phyloP scores from a whole-genome alignment of 2,888 invertebrate species.

The Epinotia brunnichana region DNA sequence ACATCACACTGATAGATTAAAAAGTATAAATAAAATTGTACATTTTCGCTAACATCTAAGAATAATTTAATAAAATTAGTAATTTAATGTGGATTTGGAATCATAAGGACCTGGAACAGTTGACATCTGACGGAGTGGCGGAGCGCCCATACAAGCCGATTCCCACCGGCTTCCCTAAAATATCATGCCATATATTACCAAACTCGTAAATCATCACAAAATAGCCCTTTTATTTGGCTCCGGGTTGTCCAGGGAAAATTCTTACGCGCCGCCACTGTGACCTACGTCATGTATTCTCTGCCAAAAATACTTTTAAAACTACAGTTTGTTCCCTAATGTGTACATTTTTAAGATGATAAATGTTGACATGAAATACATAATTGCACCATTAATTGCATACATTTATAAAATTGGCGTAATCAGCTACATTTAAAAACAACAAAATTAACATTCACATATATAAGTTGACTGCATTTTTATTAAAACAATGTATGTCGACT shows the following conservation, averaged over 20 bases:
- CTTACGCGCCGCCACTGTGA: too few relatives aligned
- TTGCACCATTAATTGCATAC: constrained; percentile 11
- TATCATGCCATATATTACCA: too few relatives aligned
- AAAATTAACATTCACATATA: constrained; percentile 10
- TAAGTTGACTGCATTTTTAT: constrained; percentile 5
- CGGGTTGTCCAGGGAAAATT: too few relatives aligned
- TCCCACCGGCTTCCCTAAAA: too few relatives aligned
- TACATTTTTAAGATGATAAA: not conserved
- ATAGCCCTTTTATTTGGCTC: too few relatives aligned
- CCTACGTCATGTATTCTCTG: not conserved
- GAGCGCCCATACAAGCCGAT: too few relatives aligned
- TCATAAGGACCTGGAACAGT: constrained; percentile 15
- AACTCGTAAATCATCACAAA: too few relatives aligned
- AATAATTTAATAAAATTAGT: constrained; percentile 41
- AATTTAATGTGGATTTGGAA: constrained; percentile 17
- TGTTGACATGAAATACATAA: constrained; percentile 13
- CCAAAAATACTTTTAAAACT: constrained; percentile 1
- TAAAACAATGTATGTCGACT: constrained; percentile 9
- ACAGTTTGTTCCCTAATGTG: constrained; percentile 17
- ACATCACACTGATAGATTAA: constrained; percentile 47
- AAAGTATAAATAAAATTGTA: constrained; percentile 48
- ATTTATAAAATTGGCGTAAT: constrained; percentile 2
- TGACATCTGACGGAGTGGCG: too few relatives aligned
- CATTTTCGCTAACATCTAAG: constrained; percentile 44
- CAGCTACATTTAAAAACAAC: constrained; percentile 5